Percentiles rank a stretch among this genome's conserved stretches.
Conservation (phyloP, 2,888 invertebrate species). For the Pimpla rufipes region DNA sequence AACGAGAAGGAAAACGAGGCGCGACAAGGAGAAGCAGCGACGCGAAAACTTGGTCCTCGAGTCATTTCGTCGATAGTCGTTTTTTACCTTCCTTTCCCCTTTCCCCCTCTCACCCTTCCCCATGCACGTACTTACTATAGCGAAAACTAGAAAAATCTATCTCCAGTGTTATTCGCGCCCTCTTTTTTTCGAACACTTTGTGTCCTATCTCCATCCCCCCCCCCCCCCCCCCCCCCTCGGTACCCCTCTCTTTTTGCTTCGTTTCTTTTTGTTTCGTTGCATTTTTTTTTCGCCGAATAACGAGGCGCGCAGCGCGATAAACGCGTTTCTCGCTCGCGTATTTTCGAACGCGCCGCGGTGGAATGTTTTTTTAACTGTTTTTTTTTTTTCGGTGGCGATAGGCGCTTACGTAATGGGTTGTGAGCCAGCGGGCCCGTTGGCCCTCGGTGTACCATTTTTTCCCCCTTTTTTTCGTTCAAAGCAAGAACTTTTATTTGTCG, state of each 20-base stretch:
- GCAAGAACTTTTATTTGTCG: constrained; percentile 5
- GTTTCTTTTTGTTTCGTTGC: constrained; percentile 13
- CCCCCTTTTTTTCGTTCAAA: background rate
- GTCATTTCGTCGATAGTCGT: constrained; percentile 55
- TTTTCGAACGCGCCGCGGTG: constrained; percentile 15
- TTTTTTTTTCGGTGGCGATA: constrained; percentile 6
- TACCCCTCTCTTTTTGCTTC: too few species aligned
- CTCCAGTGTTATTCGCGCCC: constrained; percentile 40
- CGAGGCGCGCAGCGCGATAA: constrained; percentile 26
- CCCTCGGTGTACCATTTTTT: background rate
- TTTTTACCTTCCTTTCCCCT: background rate
- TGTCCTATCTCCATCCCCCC: constrained; percentile 12
- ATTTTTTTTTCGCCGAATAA: constrained; percentile 21
- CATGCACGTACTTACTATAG: background rate
- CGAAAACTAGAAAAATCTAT: constrained; percentile 44
- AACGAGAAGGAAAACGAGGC: constrained; percentile 35
- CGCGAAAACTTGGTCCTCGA: constrained; percentile 61
- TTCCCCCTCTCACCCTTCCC: background rate
- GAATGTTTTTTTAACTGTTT: constrained; percentile 19
- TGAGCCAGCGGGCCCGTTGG: background rate
- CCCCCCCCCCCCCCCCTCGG: too few species aligned
- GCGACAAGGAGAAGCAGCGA: constrained; percentile 35
- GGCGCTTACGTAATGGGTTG: constrained; percentile 7
- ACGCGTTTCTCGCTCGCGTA: constrained; percentile 4
- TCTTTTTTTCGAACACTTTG: constrained; percentile 5